Evolutionary conservation across 2,888 invertebrate species (phyloP), one percentile per base, ranked within the genome.

Genomic region (Lasioglossum pauxillum): DNA sequence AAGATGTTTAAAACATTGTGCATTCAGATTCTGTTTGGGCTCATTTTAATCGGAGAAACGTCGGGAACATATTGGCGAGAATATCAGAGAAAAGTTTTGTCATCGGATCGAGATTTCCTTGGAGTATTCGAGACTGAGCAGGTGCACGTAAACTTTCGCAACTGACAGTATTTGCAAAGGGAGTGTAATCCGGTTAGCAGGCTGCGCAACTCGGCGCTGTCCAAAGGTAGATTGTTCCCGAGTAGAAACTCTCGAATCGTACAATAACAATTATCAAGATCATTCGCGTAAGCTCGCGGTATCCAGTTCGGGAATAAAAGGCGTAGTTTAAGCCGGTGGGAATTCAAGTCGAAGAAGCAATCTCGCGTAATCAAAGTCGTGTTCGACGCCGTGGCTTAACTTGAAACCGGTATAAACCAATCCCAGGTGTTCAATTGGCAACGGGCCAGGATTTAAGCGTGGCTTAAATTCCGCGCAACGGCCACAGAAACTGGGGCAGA

Each of bases 341-440:
- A 71, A 81, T 84, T 71, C 71, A 88, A 86, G 87, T 80, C 67
- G 41, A 80, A 67, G 80, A 78, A 84, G 89, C 89, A 90, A 90
- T 90, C 87, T 85, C 72, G 80, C 83, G 88, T 83, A 90, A 90
- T 80, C 86, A 87, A 85, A 90, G 69, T 76, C 78, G 75, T 87
- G 84, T 81, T 85, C 77, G 80, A 80, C 67, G 84, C 53, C 76
- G 76, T 67, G 80, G 89, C 86, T 90, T 90, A 89, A 77, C 86
- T 75, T 67, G 83, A 78, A 85, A 88, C 86, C 86, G 86, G 90
- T 90, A 90, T 91, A 86, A 90, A 88, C 83, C 87, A 84, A 91
- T 90, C 86, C 87, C 90, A 91, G 91, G 86, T 85, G 90, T 90
- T 90, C 90, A 86, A 90, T 90, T 90, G 90, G 90, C 91, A 74